Conservation (phyloP, 2,113 vertebrate species). For the Mesoclemmys tuberculata region DNA sequence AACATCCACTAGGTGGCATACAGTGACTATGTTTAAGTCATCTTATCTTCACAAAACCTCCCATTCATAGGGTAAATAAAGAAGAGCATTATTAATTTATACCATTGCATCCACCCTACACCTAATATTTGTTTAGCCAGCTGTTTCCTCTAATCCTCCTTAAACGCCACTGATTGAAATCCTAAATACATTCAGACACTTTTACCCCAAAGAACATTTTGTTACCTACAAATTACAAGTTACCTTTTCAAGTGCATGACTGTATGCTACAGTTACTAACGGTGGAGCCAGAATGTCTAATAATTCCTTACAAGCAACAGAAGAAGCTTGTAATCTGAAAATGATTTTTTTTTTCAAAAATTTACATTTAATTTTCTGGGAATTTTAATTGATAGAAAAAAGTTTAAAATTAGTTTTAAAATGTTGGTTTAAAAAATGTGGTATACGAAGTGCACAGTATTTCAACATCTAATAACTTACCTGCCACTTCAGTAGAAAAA, state of each 20-base stretch:
- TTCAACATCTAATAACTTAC: not conserved
- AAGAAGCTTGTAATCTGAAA: slow-evolving; percentile 64
- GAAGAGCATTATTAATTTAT: slow-evolving; percentile 88
- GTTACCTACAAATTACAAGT: slow-evolving; percentile 78
- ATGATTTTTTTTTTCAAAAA: not conserved
- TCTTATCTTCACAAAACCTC: slow-evolving; percentile 69
- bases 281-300: slow-evolving; percentile 75
- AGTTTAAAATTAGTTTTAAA: not conserved
- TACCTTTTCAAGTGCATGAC: slow-evolving; percentile 73
- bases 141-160: slow-evolving; percentile 84
- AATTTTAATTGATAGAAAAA: slow-evolving; percentile 37
- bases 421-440: slow-evolving; percentile 2
- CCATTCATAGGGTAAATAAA: slow-evolving; percentile 85
- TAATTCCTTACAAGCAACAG: slow-evolving; percentile 73
- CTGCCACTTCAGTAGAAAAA: not conserved
- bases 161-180: slow-evolving; percentile 82
- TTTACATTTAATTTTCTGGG: slow-evolving; percentile 29
- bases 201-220: slow-evolving; percentile 77
- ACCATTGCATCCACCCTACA: slow-evolving; percentile 73
- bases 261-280: slow-evolving; percentile 65
- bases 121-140: slow-evolving; percentile 89
- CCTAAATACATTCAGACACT: slow-evolving; percentile 66
- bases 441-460: slow-evolving; percentile 41
- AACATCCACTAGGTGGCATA: slow-evolving; percentile 80
- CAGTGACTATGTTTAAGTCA: slow-evolving; percentile 51